Conservation (phyloP, 2,888 invertebrate species). For the Ophion slaviceki region DNA sequence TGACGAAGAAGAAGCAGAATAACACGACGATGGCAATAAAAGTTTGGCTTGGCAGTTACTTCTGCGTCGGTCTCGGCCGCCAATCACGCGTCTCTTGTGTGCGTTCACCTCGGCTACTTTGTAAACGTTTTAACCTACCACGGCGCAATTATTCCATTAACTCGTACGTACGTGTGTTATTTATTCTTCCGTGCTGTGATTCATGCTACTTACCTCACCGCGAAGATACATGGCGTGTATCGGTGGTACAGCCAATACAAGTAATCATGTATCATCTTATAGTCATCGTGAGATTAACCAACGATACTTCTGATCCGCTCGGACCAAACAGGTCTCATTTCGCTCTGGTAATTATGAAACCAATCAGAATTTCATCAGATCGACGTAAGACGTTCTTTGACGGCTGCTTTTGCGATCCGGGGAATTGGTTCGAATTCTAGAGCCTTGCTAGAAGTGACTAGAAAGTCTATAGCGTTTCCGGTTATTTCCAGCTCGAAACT, state of each 20-base stretch:
- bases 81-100: neutral
- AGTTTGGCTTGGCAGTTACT: slow-evolving; percentile 34
- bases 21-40: slow-evolving; percentile 48
- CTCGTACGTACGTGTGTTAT: slow-evolving; percentile 6
- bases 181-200: slow-evolving; percentile 14
- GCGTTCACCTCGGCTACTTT: slow-evolving; percentile 5
- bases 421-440: neutral
- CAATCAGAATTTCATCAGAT: neutral
- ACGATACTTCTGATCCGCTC: neutral
- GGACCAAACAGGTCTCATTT: slow-evolving; percentile 2
- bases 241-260: neutral
- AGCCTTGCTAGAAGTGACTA: neutral
- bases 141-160: slow-evolving; percentile 38
- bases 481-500: neutral
- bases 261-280: neutral
- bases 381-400: neutral
- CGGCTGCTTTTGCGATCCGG: neutral
- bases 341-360: neutral
- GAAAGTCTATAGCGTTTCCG: too few species aligned
- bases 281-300: neutral
- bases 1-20: slow-evolving; percentile 4
- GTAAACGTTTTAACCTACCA: slow-evolving; percentile 5
- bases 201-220: neutral
- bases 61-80: slow-evolving; percentile 1
- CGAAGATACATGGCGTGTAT: neutral